A percentile compares a stretch with the other conserved stretches of the same genome.
phyloP scores from a whole-genome alignment of 2,113 vertebrate species.

The Scalopus aquaticus region DNA sequence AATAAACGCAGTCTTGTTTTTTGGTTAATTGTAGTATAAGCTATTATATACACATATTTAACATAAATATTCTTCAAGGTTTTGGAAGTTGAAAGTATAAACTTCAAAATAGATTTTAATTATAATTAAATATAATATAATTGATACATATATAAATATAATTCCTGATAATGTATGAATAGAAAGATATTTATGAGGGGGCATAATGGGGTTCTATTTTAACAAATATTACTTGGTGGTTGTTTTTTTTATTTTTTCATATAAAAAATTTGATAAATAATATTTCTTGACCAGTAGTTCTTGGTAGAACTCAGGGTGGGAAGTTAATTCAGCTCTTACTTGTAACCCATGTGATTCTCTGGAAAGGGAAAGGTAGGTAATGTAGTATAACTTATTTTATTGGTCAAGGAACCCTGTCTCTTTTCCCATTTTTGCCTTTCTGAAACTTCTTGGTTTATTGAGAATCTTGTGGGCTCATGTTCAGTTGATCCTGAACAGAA shows the following conservation, averaged over 20 bases:
- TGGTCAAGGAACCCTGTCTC: not conserved
- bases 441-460: conserved; percentile 9
- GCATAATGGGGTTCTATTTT: not conserved
- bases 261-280: not conserved
- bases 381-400: not conserved
- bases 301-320: not conserved
- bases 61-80: not conserved
- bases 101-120: conserved; percentile 54
- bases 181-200: conserved; percentile 2
- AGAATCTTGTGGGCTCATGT: not conserved
- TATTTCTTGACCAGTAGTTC: not conserved
- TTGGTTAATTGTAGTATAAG: not conserved
- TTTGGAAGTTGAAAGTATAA: not conserved
- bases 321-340: not conserved
- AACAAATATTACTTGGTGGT: not conserved
- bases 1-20: not conserved
- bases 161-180: not conserved
- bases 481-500: not conserved
- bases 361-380: not conserved
- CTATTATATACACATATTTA: not conserved
- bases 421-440: conserved; percentile 6
- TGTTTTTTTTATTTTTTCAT: not conserved
- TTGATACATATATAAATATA: no score
- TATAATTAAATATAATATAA: no score
- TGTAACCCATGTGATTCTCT: not conserved